Evolutionary conservation across 2,113 vertebrate genomes (phyloP), one percentile per base, ranked within the genome.

Genomic region (Saguinus imperator): DNA sequence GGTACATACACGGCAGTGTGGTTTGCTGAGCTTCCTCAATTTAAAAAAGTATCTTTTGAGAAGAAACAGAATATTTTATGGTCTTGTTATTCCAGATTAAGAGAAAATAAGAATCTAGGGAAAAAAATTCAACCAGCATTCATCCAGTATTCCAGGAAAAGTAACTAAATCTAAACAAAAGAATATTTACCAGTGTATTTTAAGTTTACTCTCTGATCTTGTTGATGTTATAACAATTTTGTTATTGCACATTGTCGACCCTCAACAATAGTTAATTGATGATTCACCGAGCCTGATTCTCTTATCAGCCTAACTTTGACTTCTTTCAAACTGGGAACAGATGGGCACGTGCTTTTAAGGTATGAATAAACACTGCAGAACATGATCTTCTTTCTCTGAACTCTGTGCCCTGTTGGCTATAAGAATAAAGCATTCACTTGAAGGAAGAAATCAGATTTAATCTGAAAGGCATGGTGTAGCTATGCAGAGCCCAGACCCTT

Each of bases 371-470:
- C 88, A 86, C 91, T 93, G 91, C 61, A 93, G 91, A 94, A 95
- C 29, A 89, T 70, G 89, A 89, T 95, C 83, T 96, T 94, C 92
- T 93, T 93, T 93, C 94, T 92, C 75, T 95, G 83, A 93, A 93
- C 94, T 58, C 68, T 58, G 45, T 13, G 77, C 64, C 55, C 66
- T 70, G 13, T 75, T 95, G 75, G 87, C 94, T 93, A 23, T 94
- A 82, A 97, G 79, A 88, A 91, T 93, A 97, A 98, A 95, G 94
- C 79, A 95, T 73, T 45, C 43, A 68, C 68, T 91, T 94, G 73
- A 94, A 87, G 91, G 89, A 85, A 97, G 80, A 95, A 83, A 94
- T 92, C 61, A 93, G 91, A 86, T 89, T 92, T 97, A 97, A 97
- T 93, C 83, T 68, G 87, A 93, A 97, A 97, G 92, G 48, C 92